A percentile compares a stretch with the other conserved stretches of the same genome.
Conservation (phyloP, 2,113 vertebrate species). For the Brachirus orientalis region DNA sequence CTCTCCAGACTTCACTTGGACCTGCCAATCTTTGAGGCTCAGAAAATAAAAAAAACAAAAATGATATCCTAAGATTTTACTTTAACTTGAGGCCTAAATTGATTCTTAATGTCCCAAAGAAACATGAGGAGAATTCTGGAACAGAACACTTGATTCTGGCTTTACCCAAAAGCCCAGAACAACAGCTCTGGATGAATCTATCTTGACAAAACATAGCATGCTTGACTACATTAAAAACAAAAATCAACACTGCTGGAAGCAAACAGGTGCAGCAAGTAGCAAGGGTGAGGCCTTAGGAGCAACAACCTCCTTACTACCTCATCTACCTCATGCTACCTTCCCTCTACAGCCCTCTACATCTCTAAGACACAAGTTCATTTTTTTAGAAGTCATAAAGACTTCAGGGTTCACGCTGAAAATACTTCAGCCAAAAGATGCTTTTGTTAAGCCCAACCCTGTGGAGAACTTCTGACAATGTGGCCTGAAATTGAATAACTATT, state of each 20-base stretch:
- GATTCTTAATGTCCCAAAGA: no score
- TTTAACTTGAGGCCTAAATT: not conserved
- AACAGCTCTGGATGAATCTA: not conserved
- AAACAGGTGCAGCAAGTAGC: constrained; percentile 32
- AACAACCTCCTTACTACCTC: constrained; percentile 7
- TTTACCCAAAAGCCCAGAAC: no score
- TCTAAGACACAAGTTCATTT: constrained; percentile 4
- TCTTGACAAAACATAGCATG: not conserved
- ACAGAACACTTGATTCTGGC: not conserved
- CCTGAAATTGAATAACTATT: not conserved
- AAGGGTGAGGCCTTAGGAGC: constrained; percentile 27
- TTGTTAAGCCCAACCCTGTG: not conserved
- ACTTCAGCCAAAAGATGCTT: constrained; percentile 1
- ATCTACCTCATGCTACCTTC: not conserved
- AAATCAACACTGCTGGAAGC: constrained; percentile 48
- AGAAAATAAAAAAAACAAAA: not conserved
- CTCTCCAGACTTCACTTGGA: not conserved
- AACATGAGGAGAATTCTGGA: not conserved
- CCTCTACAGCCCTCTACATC: not conserved
- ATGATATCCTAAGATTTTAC: not conserved
- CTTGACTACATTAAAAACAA: constrained; percentile 19
- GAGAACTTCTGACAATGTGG: not conserved
- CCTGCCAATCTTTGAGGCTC: not conserved
- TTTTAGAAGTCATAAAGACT: not conserved
- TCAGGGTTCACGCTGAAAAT: not conserved